A percentile compares a stretch with the other conserved stretches of the same genome.
phyloP scores from a whole-genome alignment of 1,140 invertebrate genomes.

The Drosophila parabipectinata region DNA sequence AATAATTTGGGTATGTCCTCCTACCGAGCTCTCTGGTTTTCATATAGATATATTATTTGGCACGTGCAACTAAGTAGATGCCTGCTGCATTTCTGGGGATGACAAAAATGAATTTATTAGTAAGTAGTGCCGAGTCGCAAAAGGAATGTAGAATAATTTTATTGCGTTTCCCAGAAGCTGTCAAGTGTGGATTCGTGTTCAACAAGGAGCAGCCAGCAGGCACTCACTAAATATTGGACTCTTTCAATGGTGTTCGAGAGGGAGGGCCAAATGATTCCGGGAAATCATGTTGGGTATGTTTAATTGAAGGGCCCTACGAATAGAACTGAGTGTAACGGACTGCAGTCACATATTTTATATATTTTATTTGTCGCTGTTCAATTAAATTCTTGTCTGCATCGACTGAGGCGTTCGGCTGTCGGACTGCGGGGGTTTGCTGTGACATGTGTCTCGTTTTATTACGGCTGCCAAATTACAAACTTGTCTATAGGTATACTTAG shows the following conservation, averaged over 20 bases:
- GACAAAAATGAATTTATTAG: slow-evolving; percentile 64
- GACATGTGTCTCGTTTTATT: slow-evolving; percentile 57
- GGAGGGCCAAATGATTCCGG: slow-evolving; percentile 6
- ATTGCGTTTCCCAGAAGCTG: slow-evolving; percentile 56
- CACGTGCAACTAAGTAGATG: slow-evolving; percentile 39
- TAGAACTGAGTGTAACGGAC: background rate
- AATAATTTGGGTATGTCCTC: slow-evolving; percentile 50
- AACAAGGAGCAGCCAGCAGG: slow-evolving; percentile 33
- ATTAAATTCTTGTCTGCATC: slow-evolving; percentile 30
- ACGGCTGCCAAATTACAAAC: slow-evolving; percentile 55
- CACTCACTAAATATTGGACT: slow-evolving; percentile 23
- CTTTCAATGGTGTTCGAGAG: slow-evolving; percentile 17
- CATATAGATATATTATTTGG: slow-evolving; percentile 36
- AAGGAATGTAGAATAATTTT: slow-evolving; percentile 24
- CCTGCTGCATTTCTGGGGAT: slow-evolving; percentile 48
- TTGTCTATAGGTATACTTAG: slow-evolving; percentile 21
- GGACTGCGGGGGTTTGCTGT: slow-evolving; percentile 7
- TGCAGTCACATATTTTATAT: background rate
- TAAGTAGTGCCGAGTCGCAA: slow-evolving; percentile 24
- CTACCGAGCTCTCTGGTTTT: slow-evolving; percentile 23
- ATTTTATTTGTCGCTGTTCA: slow-evolving; percentile 15
- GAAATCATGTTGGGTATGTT: slow-evolving; percentile 5
- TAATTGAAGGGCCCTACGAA: background rate
- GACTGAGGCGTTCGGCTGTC: slow-evolving; percentile 15
- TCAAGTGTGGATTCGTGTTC: slow-evolving; percentile 52